Conservation (phyloP, 2,888 invertebrate species). For the Helleia helle region DNA sequence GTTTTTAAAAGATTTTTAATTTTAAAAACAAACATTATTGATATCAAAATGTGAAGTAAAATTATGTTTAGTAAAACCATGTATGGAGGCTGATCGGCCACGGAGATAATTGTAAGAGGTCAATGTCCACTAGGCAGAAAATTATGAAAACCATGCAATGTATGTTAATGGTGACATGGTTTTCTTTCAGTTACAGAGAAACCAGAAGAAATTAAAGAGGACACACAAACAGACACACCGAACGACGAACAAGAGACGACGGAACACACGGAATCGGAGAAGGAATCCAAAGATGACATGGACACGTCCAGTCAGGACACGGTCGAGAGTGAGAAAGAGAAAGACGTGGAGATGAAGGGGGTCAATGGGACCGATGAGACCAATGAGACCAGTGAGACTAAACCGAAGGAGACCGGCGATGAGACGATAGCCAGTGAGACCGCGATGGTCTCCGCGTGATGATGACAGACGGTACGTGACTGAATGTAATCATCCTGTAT, state of each 20-base stretch:
- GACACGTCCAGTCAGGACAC: conserved; percentile 52
- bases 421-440: conserved; percentile 17
- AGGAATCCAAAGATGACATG: conserved; percentile 37
- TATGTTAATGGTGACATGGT: too few relatives aligned
- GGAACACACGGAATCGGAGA: conserved; percentile 24
- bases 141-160: too few relatives aligned
- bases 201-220: conserved; percentile 19
- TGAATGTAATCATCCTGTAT: neutral
- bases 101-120: too few relatives aligned
- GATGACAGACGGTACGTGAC: conserved; percentile 18
- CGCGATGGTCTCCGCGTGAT: conserved; percentile 45
- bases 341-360: conserved; percentile 26
- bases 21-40: too few relatives aligned
- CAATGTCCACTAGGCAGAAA: too few relatives aligned
- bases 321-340: conserved; percentile 26
- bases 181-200: conserved; percentile 23
- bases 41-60: too few relatives aligned
- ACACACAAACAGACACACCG: conserved; percentile 22
- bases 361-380: conserved; percentile 36
- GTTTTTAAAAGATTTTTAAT: too few relatives aligned
- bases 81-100: too few relatives aligned
- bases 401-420: conserved; percentile 13
- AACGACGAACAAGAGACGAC: conserved; percentile 29
- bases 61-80: too few relatives aligned
- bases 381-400: conserved; percentile 22